Percentiles rank a stretch among this genome's conserved stretches.
Conservation (phyloP, 35 echinoderm and acorn worm species). For the Hemicentrotus pulcherrimus region DNA sequence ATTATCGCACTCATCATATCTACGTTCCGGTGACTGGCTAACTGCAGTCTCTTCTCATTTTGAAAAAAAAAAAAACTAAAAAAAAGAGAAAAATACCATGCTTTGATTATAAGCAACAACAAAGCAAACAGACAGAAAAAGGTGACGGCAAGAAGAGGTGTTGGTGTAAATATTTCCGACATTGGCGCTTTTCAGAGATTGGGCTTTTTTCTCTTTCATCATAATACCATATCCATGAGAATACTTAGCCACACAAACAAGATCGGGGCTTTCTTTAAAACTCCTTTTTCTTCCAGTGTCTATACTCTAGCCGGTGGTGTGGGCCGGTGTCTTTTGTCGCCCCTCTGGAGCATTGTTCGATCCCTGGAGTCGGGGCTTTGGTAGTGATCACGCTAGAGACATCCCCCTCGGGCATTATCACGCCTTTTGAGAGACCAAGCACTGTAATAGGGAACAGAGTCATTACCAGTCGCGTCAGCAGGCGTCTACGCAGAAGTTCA, state of each 20-base stretch:
- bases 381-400: constrained; percentile 12
- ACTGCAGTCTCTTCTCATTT: constrained; percentile 21
- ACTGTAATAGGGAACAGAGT: background rate
- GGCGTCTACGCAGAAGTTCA: background rate
- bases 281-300: constrained; percentile 5
- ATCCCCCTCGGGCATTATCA: constrained; percentile 22
- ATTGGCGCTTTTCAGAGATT: constrained; percentile 36
- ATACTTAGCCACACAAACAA: constrained; percentile 2
- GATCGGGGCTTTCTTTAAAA: background rate
- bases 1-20: constrained; percentile 45
- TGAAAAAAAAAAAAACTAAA: background rate
- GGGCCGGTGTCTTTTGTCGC: background rate
- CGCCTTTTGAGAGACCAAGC: constrained; percentile 42
- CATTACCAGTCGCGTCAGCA: background rate
- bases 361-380: background rate
- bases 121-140: constrained; percentile 39
- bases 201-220: background rate
- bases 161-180: constrained; percentile 52
- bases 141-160: constrained; percentile 49
- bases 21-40: constrained; percentile 42
- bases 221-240: background rate
- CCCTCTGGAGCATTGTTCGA: background rate
- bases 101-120: background rate
- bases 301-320: background rate
- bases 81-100: constrained; percentile 17